phyloP scores from a whole-genome alignment of 1,140 invertebrate species.

The Diorhabda elongata region DNA sequence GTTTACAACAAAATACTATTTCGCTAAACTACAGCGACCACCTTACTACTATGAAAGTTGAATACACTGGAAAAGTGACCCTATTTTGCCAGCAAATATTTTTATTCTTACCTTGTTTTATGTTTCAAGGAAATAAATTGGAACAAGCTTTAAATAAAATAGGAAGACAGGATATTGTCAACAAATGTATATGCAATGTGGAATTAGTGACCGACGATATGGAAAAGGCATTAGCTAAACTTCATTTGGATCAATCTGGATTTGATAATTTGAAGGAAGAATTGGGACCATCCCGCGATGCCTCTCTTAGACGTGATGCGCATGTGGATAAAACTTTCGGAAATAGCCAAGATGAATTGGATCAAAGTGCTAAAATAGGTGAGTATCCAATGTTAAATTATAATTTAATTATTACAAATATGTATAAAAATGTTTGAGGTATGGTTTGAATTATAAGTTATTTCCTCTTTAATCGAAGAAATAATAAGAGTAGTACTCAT shows the following conservation, averaged over 20 bases:
- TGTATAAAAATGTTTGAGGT: too few species aligned
- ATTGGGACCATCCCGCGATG: conserved; percentile 61
- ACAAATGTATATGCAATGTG: conserved; percentile 77
- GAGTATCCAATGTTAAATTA: conserved; percentile 10
- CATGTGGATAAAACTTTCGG: conserved; percentile 57
- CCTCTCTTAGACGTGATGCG: conserved; percentile 56
- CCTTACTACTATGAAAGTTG: too few species aligned
- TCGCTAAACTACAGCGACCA: too few species aligned
- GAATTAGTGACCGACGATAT: conserved; percentile 74
- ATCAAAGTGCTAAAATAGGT: conserved; percentile 43
- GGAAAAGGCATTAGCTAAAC: conserved; percentile 72
- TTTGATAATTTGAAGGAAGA: conserved; percentile 74
- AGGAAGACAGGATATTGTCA: conserved; percentile 72
- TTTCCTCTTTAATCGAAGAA: too few species aligned
- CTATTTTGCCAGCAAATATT: too few species aligned
- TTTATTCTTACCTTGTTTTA: neutral
- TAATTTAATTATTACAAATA: neutral
- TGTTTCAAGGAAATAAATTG: conserved; percentile 62
- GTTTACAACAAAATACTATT: too few species aligned
- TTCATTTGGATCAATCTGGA: conserved; percentile 70
- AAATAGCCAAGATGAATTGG: conserved; percentile 46
- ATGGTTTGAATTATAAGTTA: too few species aligned
- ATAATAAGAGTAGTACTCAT: too few species aligned
- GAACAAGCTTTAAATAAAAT: conserved; percentile 72
- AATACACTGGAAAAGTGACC: too few species aligned